Evolutionary conservation across 23 tunicate species (phyloP), one percentile per base, ranked within the genome.

Genomic region (Diplosoma virens): DNA sequence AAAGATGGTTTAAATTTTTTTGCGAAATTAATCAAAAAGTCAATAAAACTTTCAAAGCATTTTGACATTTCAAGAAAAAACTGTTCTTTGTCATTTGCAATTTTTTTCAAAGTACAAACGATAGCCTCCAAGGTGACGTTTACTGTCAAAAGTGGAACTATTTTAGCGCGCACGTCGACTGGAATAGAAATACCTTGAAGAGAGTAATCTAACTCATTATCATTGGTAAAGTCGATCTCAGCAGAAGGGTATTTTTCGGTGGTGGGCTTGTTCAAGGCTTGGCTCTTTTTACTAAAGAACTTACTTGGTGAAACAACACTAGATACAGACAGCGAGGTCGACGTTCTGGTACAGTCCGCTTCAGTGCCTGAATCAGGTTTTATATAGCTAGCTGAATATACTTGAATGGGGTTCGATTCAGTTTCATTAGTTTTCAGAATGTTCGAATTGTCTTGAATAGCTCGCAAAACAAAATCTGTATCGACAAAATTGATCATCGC

Each of bases 21-120:
- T 2, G 53, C 75, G 21, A 68, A 41, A 34, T 34, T 53, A 33
- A 68, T 68, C 52, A 68, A 25, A 35, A 68, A 36, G 21, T 68
- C 53, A 20, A 68, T 2, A 35, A 68, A 68, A 68, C 75, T 37
- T 3, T 33, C 55, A 35, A 37, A 41, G 9, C 22, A 16, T 2
- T 16, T 5, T 68, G 53, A 17, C 26, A 58, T n/a, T n/a, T n/a
- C 20, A 20, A 23, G 26, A 17, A 7, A 3, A 9, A 55, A 55
- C 4, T 11, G 4, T n/a, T 55, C 22, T 18, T 25, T 55, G 4
- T 9, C 61, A n/a, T 18, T 4, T 18, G 61, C n/a, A 23, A 68
- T 68, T 34, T 11, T 33, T 33, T 37, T n/a, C 53, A 68, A 68
- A 9, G 28, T 26, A 23, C 25, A 3, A 3, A 30, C 26, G 21